Evolutionary conservation across 2,888 invertebrate species (phyloP), one percentile per base, ranked within the genome.

Genomic region (Mythimna loreyi): DNA sequence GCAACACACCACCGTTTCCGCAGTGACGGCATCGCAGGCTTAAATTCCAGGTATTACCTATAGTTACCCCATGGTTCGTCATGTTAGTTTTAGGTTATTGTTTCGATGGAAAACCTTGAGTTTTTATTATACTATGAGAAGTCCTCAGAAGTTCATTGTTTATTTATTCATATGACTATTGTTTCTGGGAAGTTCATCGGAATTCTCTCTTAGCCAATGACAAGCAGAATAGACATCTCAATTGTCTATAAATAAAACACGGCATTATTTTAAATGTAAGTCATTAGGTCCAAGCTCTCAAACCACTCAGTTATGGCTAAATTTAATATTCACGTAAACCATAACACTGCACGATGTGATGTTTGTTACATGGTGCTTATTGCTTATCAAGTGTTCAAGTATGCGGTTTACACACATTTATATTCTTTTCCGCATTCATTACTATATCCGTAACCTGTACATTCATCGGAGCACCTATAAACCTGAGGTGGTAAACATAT

Each of bases 1-100:
- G 87, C 89, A 78, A 40, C 57, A 64, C 67, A 64, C 69, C 67
- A 64, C 69, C 67, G 82, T 88, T 91, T 89, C 90, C 88, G 86
- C 85, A 85, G 75, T 88, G 87, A 87, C 85, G 84, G 77, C 84
- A 87, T 81, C 71, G 72, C 70, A 74, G 75, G 77, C 65, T 76
- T 76, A 68, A 73, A 81, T 85, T 83, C 87, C 78, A 71, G 72
- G 75, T 74, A 78, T 69, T 65, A 63, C 47, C 53, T 82, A 75
- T 75, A 73, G 74, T 68, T 76, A 75, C 76, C 62, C 80, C 62
- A 78, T 70, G 57, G 60, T 74, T 63, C 62, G 47, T 67, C 52
- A 53, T 33, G 57, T 70, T 68, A 8, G 47, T 69, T 75, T 67
- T 71, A 61, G 55, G 61, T 62, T 57, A 62, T 73, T 65, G 60